Evolutionary conservation across 2,113 vertebrate genomes (phyloP).

Genomic region (Physeter macrocephalus): DNA sequence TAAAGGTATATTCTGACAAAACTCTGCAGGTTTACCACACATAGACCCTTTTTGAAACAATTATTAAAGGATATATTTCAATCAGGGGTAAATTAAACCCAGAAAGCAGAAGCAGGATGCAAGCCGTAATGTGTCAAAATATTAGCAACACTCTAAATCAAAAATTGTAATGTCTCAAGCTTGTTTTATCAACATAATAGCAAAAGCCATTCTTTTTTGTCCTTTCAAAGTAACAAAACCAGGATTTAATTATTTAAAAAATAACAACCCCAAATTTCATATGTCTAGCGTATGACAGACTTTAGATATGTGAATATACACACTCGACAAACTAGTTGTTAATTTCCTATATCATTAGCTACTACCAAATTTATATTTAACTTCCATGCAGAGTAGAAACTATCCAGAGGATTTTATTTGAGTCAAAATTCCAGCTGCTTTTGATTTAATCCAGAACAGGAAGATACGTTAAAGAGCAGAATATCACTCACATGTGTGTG

Average conservation of each 20-base stretch:
- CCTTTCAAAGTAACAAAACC: neutral
- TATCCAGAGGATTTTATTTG: neutral
- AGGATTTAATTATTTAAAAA: neutral
- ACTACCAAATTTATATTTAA: neutral
- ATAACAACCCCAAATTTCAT: neutral
- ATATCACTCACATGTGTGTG: neutral
- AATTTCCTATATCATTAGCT: neutral
- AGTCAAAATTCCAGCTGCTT: neutral
- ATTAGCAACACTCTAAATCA: neutral
- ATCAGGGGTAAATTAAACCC: neutral
- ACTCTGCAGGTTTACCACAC: neutral
- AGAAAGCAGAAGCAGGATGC: neutral
- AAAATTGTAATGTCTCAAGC: neutral
- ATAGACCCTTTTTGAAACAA: neutral
- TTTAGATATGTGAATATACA: neutral
- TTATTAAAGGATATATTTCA: neutral
- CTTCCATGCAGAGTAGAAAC: neutral
- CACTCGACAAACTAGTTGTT: neutral
- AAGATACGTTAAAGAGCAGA: neutral
- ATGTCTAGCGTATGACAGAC: neutral
- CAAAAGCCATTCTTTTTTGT: neutral
- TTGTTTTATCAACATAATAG: neutral
- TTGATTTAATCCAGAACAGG: slow-evolving; percentile 39
- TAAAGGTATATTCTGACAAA: neutral
- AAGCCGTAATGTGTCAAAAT: neutral